Evolutionary conservation across 2,888 invertebrate species (phyloP), one percentile per base, ranked within the genome.

Genomic region (Eristalinus sepulchralis): DNA sequence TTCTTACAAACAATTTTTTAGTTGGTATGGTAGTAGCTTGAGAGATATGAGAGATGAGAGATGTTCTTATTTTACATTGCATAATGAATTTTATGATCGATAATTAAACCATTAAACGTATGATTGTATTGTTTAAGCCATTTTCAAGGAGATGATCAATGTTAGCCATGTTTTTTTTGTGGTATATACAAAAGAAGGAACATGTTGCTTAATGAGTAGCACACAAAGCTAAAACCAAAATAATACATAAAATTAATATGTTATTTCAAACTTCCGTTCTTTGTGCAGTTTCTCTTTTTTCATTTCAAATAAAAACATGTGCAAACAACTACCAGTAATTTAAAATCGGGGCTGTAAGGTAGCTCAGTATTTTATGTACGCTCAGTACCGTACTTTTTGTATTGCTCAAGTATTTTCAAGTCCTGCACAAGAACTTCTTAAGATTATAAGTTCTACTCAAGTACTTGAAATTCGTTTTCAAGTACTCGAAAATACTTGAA

Each of bases 1-100:
- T 88, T 88, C 88, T 89, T 88, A 89, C 88, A 89, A 89, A 89
- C 79, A 88, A 89, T 77, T 87, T 83, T 85, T 77, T 89, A 47
- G 87, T 79, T 86, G 76, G 79, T 83, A 82, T 88, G 75, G 82
- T 89, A 87, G 66, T 85, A 83, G 83, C 83, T 86, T 86, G 86
- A 79, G 62, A 82, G 36, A 85, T 78, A 78, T 82, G 83, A 86
- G 83, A 86, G 77, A 85, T 85, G 85, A 77, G 68, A 75, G 36
- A 31, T 67, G 55, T 83, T 77, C 57, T 73, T 77, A 73, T 72
- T 68, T 59, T 75, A 55, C 55, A 22, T 81, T 75, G 82, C 83
- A 47, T 75, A 76, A 86, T 86, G 86, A 83, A 34, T 73, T 68
- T 85, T 67, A 82, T 85, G 85, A 77, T 77, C 73, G 81, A 85